Base-by-base conservation (phyloP, 2,113 vertebrate genomes). In the Sorex araneus region DNA sequence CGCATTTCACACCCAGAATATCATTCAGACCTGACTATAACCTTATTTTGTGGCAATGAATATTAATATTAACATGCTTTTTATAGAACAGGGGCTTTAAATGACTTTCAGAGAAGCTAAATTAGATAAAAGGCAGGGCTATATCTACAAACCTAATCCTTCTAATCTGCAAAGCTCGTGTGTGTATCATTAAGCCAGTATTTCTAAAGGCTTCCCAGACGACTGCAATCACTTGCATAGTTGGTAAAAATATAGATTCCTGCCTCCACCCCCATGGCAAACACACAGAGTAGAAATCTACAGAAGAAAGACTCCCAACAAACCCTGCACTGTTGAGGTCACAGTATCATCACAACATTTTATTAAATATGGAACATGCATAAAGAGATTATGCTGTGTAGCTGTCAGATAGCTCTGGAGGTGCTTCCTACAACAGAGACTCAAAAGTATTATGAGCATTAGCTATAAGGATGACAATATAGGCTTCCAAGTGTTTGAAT, bases 1-100 rank as follows among this genome's bases (percentile, higher is more conserved):
- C 32, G 36, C 45, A 45, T 32, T 84, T 81, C 73, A 85, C 10
- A 47, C 10, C 15, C 19, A 1, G 79, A 40, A 47, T 73, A 47
- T 89, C 50, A 9, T 71, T 82, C 34, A 36, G 27, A 60, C n/a
- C 27, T 84, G 76, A 64, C 21, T 54, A 34, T 7, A 89, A 2
- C 32, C 21, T 63, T 79, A 9, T 70, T 63, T 66, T 28, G n/a
- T 28, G 79, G 27, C 66, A 54, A 28, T 15, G 83, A 64, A 34
- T 80, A 82, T 50, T 50, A 87, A 60, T 74, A 54, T 66, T 28
- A 74, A 73, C 91, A 40, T 30, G 73, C 23, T 70, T 71, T 74
- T 78, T 63, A 63, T 80, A 74, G 43, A 60, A 60, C 57, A 60
- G 57, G 54, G 21, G 4, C 57, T 60, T 23, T 76, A 73, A 78